Evolutionary conservation across 92 coral and sea anemone species (phyloP), one percentile per base, ranked within the genome.

Genomic region (Porites lobata): DNA sequence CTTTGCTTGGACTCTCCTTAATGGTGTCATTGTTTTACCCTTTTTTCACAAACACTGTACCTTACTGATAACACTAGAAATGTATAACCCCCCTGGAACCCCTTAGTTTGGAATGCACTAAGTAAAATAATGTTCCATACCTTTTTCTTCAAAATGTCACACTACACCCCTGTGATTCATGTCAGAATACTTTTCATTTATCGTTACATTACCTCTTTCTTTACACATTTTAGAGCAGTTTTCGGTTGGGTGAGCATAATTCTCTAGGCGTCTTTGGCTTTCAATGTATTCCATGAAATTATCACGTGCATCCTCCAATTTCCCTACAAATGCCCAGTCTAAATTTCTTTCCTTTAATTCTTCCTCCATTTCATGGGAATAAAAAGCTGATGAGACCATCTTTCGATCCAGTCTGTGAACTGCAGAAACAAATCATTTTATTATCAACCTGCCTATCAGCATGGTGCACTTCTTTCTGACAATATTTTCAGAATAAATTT

Each of bases 251-350:
- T 86, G 90, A 20, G 83, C 18, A 86, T 77, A 86, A 24, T 75
- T 66, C 69, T 86, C 90, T 8, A 56, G 67, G 18, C 90, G 22
- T 69, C 84, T 77, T 53, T 75, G 62, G 58, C 50, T 78, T 50
- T 86, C 90, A 20, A 86, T 51, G 75, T 32, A 77, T 8, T 12
- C 53, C 90, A 86, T 86, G 15, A 86, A 67, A 17, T 78, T 67
- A 57, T 86, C 90, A 54, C 79, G 20, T 66, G 83, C 73, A 0
- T 86, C 82, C 24, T 86, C 90, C 76, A 57, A 43, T 64, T 67
- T 76, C 17, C 90, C 90, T 72, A 52, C 78, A 68, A 86, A 86
- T 11, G 50, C 18, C 90, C 90, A 86, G 56, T 58, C 56, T 26
- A 86, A n/a, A 26, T 69, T 67, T 56, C 90, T 65, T 62, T 86